Conservation (phyloP, 2,113 vertebrate species). For the Eidolon helvum region DNA sequence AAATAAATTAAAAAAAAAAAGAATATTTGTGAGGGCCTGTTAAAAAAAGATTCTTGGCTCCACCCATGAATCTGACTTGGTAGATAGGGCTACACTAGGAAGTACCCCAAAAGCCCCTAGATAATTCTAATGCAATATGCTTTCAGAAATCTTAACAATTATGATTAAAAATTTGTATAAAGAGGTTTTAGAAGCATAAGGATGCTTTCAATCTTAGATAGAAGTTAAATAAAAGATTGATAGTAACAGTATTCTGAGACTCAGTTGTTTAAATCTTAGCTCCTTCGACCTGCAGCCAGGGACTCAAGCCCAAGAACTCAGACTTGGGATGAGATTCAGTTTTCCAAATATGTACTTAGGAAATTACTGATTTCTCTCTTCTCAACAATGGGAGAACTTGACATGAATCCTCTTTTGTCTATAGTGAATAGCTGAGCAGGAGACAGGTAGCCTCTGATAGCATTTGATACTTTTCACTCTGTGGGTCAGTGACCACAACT, state of each 20-base stretch:
- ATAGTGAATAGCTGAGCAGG: background rate
- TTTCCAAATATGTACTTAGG: background rate
- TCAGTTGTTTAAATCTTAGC: background rate
- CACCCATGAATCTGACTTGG: background rate
- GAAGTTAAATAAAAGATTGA: background rate
- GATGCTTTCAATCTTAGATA: background rate
- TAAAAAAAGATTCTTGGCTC: background rate
- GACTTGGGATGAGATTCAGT: background rate
- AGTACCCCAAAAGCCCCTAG: background rate
- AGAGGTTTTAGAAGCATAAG: background rate
- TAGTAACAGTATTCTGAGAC: background rate
- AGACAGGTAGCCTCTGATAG: background rate
- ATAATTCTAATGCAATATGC: background rate
- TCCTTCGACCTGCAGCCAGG: background rate
- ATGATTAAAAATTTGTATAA: background rate
- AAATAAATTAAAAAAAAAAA: background rate
- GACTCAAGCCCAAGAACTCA: background rate
- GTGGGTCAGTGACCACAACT: background rate
- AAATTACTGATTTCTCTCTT: background rate
- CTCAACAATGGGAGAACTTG: background rate
- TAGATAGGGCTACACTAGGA: background rate
- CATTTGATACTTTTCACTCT: background rate
- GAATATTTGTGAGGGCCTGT: background rate
- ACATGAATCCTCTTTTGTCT: background rate
- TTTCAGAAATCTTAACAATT: slow-evolving; percentile 14